Evolutionary conservation across 2,888 invertebrate species (phyloP).

Genomic region (Myopa tessellatipennis): DNA sequence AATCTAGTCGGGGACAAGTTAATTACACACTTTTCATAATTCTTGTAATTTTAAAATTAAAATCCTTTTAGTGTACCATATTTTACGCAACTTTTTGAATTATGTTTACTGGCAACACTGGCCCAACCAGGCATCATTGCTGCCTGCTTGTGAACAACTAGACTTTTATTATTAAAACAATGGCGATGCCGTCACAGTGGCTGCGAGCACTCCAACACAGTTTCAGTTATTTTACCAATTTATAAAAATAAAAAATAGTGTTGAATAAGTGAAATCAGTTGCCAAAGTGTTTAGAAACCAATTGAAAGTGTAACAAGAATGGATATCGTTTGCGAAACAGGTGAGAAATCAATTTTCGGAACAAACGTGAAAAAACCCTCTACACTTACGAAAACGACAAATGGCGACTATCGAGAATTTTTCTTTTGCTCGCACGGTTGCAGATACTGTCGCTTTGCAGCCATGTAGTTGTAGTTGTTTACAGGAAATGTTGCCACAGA

Average conservation of each 20-base stretch:
- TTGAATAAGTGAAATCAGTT: constrained; percentile 44
- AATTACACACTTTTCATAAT: no score
- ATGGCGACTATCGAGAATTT: constrained; percentile 62
- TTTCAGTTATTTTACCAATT: constrained; percentile 49
- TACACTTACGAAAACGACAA: constrained; percentile 55
- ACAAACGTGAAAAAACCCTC: constrained; percentile 50
- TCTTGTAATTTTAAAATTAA: no score
- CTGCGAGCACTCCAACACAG: constrained; percentile 49
- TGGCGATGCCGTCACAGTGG: constrained; percentile 57
- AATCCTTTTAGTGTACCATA: no score
- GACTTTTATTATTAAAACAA: constrained; percentile 50
- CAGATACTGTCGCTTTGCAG: constrained; percentile 46
- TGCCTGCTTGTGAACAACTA: no score
- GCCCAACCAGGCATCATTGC: no score
- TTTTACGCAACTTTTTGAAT: no score
- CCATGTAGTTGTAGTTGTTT: constrained; percentile 15
- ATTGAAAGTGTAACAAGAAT: constrained; percentile 48
- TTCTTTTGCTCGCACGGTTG: constrained; percentile 46
- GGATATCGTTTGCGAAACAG: constrained; percentile 58
- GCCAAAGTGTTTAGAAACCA: constrained; percentile 44
- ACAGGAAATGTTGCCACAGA: no score
- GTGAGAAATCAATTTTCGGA: constrained; percentile 53
- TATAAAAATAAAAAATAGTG: constrained; percentile 45
- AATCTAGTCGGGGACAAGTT: no score
- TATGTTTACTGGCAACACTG: no score